These are phyloP conservation scores for Ictidomys tridecemlineatus DNA, from an alignment of 2,113 vertebrate genomes.

Conservation along the genomic window DNA sequence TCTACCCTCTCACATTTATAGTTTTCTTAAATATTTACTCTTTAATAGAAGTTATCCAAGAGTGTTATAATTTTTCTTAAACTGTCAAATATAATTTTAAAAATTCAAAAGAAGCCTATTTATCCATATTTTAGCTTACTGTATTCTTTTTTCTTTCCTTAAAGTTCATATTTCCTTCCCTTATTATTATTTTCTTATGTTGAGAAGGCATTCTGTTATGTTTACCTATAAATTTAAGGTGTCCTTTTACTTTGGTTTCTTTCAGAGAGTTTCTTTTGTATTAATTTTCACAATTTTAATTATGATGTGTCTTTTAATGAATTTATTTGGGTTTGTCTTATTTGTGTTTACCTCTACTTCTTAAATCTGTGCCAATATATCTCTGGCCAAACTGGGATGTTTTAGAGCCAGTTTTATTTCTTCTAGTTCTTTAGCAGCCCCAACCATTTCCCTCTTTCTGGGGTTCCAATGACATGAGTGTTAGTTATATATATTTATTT, in stretches of 20 bases:
- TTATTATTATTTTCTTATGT: background rate
- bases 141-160: background rate
- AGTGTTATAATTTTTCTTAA: background rate
- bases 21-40: background rate
- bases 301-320: background rate
- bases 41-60: background rate
- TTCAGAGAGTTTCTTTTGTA: slow-evolving; percentile 12
- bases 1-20: background rate
- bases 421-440: background rate
- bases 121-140: background rate
- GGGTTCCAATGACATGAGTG: background rate
- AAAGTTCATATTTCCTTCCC: background rate
- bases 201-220: background rate
- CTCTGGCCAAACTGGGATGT: background rate
- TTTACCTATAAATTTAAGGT: background rate
- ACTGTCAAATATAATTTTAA: slow-evolving; percentile 3
- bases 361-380: background rate
- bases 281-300: slow-evolving; percentile 14
- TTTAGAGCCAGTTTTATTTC: background rate
- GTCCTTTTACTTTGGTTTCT: background rate
- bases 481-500: background rate
- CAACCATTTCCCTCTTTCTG: background rate
- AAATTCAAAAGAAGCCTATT: background rate
- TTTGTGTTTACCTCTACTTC: background rate
- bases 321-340: background rate